Evolutionary conservation across 2,113 vertebrate species (phyloP), one percentile per base, ranked within the genome.

Genomic region (Lamprologus lemairii): DNA sequence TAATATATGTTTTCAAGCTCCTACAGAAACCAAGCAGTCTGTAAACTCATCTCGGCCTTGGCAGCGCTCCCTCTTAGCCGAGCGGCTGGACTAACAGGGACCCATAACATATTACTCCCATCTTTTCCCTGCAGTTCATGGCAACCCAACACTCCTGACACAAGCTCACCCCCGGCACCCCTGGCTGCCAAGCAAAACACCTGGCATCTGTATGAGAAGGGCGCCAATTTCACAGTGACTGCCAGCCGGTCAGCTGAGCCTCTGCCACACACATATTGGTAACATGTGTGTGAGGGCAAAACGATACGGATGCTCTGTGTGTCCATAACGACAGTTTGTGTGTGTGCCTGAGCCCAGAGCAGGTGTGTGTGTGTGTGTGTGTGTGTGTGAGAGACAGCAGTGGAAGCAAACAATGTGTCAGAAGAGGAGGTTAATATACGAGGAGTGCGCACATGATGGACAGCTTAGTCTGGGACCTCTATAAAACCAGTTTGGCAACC

Each of bases 231-330:
- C 91, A 87, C 93, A 87, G 90, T 13, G 45, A 47, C 80, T 90
- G 92, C 94, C 93, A 95, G 89, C 89, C 90, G 7, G 93, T 93
- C 94, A 94, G 94, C 94, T 94, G 94, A 95, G 89, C 83, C 87
- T 4, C 85, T 31, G 71, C 54, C 79, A 47, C 91, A 89, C 91
- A 91, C 84, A 79, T 57, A 89, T 13, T 80, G 81, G 7, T 57
- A 54, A 87, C 80, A 68, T 79, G 82, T 65, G 85, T 79, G 86
- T 28, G 81, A 31, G 82, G 16, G 78, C 9, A 26, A 28, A 33
- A n/a, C 6, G 51, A 31, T 37, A 40, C 11, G 84, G 40, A 83
- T 53, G 84, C 53, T 80, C 21, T 28, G 40, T 28, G 68, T 75
- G 68, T 78, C 45, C 26, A 28, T 31, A 49, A 47, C 2, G 19